Percentiles rank a stretch among this genome's conserved stretches.
phyloP scores from a whole-genome alignment of 2,797 vertebrate species.

The Kryptopterus vitreolus region DNA sequence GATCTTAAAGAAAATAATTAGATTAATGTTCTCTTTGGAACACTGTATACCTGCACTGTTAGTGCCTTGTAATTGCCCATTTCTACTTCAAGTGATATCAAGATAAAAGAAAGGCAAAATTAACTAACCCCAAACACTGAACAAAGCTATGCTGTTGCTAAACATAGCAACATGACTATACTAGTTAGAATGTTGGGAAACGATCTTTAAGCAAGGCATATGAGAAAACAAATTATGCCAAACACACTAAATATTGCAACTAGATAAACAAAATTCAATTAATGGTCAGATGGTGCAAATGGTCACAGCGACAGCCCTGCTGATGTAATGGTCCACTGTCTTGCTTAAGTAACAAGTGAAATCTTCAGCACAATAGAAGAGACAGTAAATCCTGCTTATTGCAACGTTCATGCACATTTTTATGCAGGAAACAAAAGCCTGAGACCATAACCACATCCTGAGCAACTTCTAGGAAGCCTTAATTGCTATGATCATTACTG shows the following conservation, averaged over 20 bases:
- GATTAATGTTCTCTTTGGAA: no score
- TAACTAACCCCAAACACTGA: background rate
- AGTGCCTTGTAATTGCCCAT: background rate
- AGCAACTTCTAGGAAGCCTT: slow-evolving; percentile 40
- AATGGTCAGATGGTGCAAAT: background rate
- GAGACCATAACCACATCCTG: slow-evolving; percentile 50
- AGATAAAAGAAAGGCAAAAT: background rate
- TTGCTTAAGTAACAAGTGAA: background rate
- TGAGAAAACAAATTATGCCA: background rate
- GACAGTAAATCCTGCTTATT: slow-evolving; percentile 5
- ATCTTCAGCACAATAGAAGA: background rate
- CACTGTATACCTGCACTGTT: background rate
- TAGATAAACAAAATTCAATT: background rate
- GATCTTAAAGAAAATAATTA: no score
- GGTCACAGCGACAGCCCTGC: background rate
- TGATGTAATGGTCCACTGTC: background rate
- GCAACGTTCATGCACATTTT: slow-evolving; percentile 7
- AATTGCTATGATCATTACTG: background rate
- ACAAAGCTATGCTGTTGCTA: background rate
- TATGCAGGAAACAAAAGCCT: slow-evolving; percentile 6
- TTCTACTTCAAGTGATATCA: background rate
- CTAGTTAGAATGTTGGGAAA: background rate
- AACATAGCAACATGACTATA: background rate
- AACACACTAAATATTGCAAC: background rate
- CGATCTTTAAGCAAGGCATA: background rate